Evolutionary conservation across 2,797 vertebrate species (phyloP), one percentile per base, ranked within the genome.

Genomic region (Hoplostethus mediterraneus): DNA sequence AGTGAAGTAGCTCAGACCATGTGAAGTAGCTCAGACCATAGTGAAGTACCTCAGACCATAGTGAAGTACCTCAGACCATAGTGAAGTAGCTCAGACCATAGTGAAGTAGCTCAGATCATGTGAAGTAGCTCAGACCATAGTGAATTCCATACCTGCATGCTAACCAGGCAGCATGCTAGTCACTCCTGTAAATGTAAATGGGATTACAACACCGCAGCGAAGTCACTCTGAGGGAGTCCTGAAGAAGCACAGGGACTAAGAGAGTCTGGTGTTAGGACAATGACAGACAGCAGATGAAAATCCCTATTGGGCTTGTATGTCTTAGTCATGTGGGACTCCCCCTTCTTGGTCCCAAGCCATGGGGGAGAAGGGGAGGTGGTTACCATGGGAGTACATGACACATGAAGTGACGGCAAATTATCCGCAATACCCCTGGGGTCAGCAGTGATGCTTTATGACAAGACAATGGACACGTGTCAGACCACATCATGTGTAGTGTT

Each of bases 321-420:
- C 78, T 86, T 47, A 75, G 80, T 80, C 84, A 71, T 67, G 14
- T 42, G 78, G 75, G 82, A 87, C 62, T 70, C 38, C 69, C 38
- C 61, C 47, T 84, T 42, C 55, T 75, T 44, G 36, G 44, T 63
- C 31, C 14, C 66, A 47, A 21, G 51, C 59, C 52, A 28, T 6
- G 44, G 28, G 48, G 71, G 57, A 16, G 58, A 67, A 33, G 48
- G 56, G 38, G 58, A 53, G 64, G 44, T 31, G 28, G 82, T 83
- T 84, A 74, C 79, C 79, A 81, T 75, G 77, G 81, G 71, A 80
- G 75, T 61, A 38, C 12, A 62, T 84, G 89, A 87, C 84, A 89
- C 74, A 77, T 74, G 68, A 84, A 75, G 75, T 83, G 75, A 82
- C 65, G 73, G 76, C 75, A 90, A 83, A 87, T 90, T 84, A 86